These are phyloP conservation scores for Chinchilla lanigera DNA, from an alignment of 2,113 vertebrate species.

Conservation along the genomic window DNA sequence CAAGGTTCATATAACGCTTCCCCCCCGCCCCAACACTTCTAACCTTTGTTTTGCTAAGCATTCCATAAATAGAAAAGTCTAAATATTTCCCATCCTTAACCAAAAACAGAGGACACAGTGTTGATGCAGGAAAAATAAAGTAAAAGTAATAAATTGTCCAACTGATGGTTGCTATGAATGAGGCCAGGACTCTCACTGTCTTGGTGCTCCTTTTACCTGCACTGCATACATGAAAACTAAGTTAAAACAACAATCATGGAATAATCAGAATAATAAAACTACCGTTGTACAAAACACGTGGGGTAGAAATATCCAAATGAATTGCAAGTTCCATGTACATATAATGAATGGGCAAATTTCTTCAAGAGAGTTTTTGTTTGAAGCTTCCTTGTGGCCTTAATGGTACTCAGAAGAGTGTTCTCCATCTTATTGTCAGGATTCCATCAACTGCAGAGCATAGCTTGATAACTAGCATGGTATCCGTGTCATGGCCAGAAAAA, in stretches of 20 bases:
- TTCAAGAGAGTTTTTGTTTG: background rate
- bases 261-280: background rate
- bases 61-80: background rate
- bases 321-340: background rate
- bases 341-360: background rate
- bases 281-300: background rate
- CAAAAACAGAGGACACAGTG: background rate
- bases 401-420: background rate
- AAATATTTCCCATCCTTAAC: background rate
- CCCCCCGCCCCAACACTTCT: background rate
- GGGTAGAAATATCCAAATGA: slow-evolving; percentile 16
- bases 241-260: background rate
- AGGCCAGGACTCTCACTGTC: background rate
- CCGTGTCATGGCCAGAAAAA: background rate
- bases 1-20: background rate
- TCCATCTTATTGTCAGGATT: background rate
- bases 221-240: background rate
- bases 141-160: background rate
- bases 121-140: background rate
- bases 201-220: background rate
- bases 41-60: background rate
- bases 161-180: background rate
- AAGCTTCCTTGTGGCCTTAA: background rate
- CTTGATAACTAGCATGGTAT: background rate
- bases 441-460: background rate